phyloP scores from a whole-genome alignment of 1,140 invertebrate genomes.

The Oncopeltus fasciatus region DNA sequence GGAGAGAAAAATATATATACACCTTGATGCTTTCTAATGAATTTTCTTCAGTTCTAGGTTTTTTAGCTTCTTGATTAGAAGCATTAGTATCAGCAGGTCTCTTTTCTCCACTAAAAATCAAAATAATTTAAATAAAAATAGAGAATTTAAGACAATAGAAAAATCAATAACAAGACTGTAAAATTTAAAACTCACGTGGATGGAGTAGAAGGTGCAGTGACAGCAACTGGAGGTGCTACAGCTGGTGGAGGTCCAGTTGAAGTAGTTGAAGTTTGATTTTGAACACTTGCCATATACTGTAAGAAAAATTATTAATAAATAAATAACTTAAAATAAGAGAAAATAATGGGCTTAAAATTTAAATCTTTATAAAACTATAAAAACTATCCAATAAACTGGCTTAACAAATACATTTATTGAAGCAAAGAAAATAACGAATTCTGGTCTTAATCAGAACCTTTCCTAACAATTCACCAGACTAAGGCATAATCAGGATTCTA shows the following conservation, averaged over 20 bases:
- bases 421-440: too few species aligned
- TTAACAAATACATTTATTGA: too few species aligned
- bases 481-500: too few species aligned
- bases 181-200: not conserved
- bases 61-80: conserved; percentile 22
- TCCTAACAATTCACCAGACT: too few species aligned
- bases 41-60: conserved; percentile 12
- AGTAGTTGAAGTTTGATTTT: not conserved
- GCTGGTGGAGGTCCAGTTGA: conserved; percentile 3
- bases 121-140: not conserved
- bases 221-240: not conserved
- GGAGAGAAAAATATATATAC: not conserved
- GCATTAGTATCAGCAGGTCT: conserved; percentile 18
- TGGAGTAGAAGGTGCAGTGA: not conserved
- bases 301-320: too few species aligned
- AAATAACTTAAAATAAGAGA: too few species aligned
- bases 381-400: too few species aligned
- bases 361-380: too few species aligned
- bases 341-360: too few species aligned
- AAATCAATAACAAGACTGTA: too few species aligned
- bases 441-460: too few species aligned
- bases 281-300: conserved; percentile 15
- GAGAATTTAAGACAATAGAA: too few species aligned
- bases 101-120: conserved; percentile 3
- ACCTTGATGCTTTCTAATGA: not conserved